Evolutionary conservation across 2,888 invertebrate genomes (phyloP), one percentile per base, ranked within the genome.

Genomic region (Andrena chrysosceles): DNA sequence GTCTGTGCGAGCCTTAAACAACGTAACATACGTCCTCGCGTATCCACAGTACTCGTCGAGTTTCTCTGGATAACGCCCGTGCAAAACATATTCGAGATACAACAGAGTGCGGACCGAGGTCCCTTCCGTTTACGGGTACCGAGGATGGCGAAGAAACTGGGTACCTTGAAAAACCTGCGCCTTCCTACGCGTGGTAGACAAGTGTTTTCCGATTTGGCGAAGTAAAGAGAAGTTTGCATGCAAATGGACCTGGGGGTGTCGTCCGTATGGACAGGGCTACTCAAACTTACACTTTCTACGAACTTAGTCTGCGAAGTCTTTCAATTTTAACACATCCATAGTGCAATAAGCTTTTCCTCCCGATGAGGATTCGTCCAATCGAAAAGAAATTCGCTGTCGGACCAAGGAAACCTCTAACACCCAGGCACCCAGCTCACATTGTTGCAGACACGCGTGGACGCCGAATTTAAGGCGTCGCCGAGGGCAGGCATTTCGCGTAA

Each of bases 151-250:
- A 54, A 54, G 23, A 20, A 20, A 54, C 42, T 16, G 16, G 42
- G 42, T 5, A 42, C 16, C 42, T 42, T 16, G 42, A 42, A 16
- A 42, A 42, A 42, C 42, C 16, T 42, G 42, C 8, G 23, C 8
- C 54, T 54, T 72, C 59, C 68, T 74, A 74, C 74, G 69, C 74
- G 59, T 60, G 68, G 68, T 42, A 31, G 23, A 69, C 59, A 74
- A 74, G 74, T 60, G 69, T 74, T 74, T 48, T 59, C 31, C 31
- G 68, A 16, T 60, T 49, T 33, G 59, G 26, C 59, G 33, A 59
- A 68, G 20, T 10, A 33, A 13, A 63, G 13, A 26, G 33, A 42
- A 42, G 42, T 42, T 42, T 6, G 48, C 59, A 74, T 74, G 74
- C 60, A 60, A 74, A 74, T 74, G 59, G n/a, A 59, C 59, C 68